Conservation (phyloP, 2,797 vertebrate species). For the Synanceia verrucosa region DNA sequence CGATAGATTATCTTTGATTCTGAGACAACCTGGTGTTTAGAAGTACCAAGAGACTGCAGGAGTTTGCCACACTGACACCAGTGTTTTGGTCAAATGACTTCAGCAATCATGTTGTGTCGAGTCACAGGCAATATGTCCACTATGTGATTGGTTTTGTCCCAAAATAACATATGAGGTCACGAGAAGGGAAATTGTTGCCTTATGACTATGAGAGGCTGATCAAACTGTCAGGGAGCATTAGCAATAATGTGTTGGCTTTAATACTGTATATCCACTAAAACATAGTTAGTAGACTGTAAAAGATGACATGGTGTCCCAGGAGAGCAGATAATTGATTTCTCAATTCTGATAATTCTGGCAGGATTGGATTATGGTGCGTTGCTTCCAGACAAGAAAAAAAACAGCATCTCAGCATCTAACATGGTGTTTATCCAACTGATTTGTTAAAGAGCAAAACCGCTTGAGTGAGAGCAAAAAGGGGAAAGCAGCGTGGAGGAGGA, state of each 20-base stretch:
- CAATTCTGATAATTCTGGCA: conserved; percentile 58
- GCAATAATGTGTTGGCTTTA: no score
- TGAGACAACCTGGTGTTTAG: background rate
- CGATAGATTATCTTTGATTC: conserved; percentile 30
- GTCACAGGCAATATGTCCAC: background rate
- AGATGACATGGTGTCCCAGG: conserved; percentile 43
- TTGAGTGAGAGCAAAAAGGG: conserved; percentile 10
- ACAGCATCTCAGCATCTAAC: conserved; percentile 41
- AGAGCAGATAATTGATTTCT: conserved; percentile 58
- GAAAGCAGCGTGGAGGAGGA: conserved; percentile 22
- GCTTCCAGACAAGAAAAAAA: conserved; percentile 14
- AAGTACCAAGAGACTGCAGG: conserved; percentile 3
- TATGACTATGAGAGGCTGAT: background rate
- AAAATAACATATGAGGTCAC: background rate
- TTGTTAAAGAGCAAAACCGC: conserved; percentile 52
- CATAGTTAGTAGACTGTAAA: conserved; percentile 42
- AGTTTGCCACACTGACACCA: background rate
- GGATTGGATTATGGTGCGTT: conserved; percentile 48
- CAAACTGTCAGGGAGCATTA: background rate
- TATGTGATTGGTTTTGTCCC: background rate
- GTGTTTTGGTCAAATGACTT: conserved; percentile 6
- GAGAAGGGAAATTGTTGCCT: background rate
- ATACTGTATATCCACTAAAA: conserved; percentile 1
- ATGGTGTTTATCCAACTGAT: conserved; percentile 61
- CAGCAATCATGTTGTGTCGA: background rate